Evolutionary conservation across 2,888 invertebrate species (phyloP).

Genomic region (Drosophila barbarae): DNA sequence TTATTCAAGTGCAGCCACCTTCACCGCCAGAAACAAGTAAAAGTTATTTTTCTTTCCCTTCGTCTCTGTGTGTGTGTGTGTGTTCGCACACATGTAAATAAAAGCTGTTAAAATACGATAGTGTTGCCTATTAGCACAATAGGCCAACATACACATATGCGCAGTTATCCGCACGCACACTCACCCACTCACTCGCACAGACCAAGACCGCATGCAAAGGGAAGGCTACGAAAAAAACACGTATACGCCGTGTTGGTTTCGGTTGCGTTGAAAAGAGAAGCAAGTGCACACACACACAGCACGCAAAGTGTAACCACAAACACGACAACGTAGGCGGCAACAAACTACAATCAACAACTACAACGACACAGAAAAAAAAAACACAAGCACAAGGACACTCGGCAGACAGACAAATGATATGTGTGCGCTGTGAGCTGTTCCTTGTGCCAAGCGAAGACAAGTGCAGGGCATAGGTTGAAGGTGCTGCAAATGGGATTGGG

Average conservation of each 20-base stretch:
- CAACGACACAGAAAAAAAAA: conserved; percentile 37
- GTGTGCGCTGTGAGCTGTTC: conserved; percentile 41
- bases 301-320: conserved; percentile 75
- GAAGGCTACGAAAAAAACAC: conserved; percentile 26
- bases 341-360: conserved; percentile 57
- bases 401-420: conserved; percentile 60
- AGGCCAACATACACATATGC: conserved; percentile 40
- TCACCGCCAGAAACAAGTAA: conserved; percentile 16
- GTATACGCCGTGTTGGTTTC: conserved; percentile 25
- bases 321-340: conserved; percentile 61
- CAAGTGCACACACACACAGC: conserved; percentile 35
- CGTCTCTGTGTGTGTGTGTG: conserved; percentile 7
- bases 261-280: conserved; percentile 22
- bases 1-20: conserved; percentile 10
- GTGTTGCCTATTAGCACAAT: conserved; percentile 74
- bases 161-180: conserved; percentile 20
- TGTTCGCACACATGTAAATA: conserved; percentile 62
- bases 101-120: conserved; percentile 75
- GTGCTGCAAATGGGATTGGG: conserved; percentile 40
- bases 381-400: conserved; percentile 9
- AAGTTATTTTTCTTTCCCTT: conserved; percentile 13
- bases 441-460: conserved; percentile 26
- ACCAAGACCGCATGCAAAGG: conserved; percentile 55
- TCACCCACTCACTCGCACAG: conserved; percentile 1
- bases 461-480: conserved; percentile 33